These are phyloP conservation scores for Benitochromis conjunctus DNA, from an alignment of 2,113 vertebrate species.

Conservation along the genomic window DNA sequence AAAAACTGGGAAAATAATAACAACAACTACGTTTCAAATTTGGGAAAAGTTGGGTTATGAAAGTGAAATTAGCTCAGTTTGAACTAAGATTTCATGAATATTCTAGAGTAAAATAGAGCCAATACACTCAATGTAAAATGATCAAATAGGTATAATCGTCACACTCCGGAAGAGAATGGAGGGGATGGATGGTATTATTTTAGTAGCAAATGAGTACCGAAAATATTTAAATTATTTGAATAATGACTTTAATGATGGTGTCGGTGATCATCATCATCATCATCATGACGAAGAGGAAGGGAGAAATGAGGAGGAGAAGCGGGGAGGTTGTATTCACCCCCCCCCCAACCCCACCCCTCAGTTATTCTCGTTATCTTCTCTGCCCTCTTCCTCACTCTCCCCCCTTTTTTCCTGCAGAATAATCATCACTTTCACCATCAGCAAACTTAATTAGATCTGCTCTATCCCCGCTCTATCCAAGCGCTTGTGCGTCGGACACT, in stretches of 20 bases:
- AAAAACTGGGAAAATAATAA: not conserved
- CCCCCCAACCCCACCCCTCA: not conserved
- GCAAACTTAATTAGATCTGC: slow-evolving; percentile 67
- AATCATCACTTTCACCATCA: slow-evolving; percentile 61
- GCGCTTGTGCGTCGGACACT: slow-evolving; percentile 35
- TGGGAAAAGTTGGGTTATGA: not conserved
- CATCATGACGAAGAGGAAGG: not conserved
- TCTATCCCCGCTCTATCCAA: slow-evolving; percentile 12
- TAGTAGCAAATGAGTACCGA: not conserved
- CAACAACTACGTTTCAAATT: not conserved
- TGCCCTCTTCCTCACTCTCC: slow-evolving; percentile 5
- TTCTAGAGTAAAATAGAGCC: not conserved
- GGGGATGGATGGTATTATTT: not conserved
- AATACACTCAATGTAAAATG: not conserved
- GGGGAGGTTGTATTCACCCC: not conserved
- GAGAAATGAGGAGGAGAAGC: not conserved
- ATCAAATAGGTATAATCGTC: not conserved
- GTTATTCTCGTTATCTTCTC: slow-evolving; percentile 38
- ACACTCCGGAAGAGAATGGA: not conserved
- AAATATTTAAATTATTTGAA: slow-evolving; percentile 6
- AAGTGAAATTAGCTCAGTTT: not conserved
- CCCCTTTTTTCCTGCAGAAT: slow-evolving; percentile 24
- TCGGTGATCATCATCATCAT: not conserved
- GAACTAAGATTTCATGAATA: not conserved
- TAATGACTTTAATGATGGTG: slow-evolving; percentile 11